Base-by-base conservation (phyloP, 2,888 invertebrate species). In the Plagodis dolabraria region DNA sequence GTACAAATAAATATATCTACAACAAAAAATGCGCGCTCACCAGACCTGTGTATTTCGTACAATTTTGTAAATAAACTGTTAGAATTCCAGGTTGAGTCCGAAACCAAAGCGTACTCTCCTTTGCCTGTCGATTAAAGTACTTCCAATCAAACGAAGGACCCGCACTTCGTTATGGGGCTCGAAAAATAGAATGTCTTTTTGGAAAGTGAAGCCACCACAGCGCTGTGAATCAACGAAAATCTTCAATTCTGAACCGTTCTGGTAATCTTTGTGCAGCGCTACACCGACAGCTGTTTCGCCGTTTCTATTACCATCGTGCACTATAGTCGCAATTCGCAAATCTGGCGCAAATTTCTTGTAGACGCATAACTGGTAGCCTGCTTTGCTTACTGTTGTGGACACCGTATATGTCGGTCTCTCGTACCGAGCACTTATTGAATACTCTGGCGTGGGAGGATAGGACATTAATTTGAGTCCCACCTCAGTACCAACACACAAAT, bases 1-100 rank as follows among this genome's bases (percentile, higher is more conserved):
- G 85, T 89, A 92, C 87, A 92, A 91, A 90, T 64, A 80, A 83
- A 89, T 86, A 89, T 73, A 76, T 80, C 81, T 89, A 91, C 76
- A 89, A n/a, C n/a, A 89, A 87, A 86, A 77, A 65, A 66, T 61
- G 62, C 60, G 62, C 63, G 60, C 62, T 57, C 63, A 61, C 63
- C 58, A 58, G 64, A 74, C 68, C 64, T 55, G 40, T 49, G 44
- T 35, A 72, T 70, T 75, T 72, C 68, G 58, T 60, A 63, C 54
- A 66, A 53, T 48, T 60, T 58, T 57, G 60, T 53, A 56, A 50
- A 52, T 33, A 53, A 53, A 45, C 53, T 58, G 64, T 86, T 75
- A 92, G 67, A 92, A 92, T 69, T 92, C 91, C 52, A 92, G 71
- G 71, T 91, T 82, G 63, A 91, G 85, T 6, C 92, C 92, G 22